These are phyloP conservation scores for Eriocheir sinensis DNA, from an alignment of 1,140 invertebrate genomes.

Conservation along the genomic window DNA sequence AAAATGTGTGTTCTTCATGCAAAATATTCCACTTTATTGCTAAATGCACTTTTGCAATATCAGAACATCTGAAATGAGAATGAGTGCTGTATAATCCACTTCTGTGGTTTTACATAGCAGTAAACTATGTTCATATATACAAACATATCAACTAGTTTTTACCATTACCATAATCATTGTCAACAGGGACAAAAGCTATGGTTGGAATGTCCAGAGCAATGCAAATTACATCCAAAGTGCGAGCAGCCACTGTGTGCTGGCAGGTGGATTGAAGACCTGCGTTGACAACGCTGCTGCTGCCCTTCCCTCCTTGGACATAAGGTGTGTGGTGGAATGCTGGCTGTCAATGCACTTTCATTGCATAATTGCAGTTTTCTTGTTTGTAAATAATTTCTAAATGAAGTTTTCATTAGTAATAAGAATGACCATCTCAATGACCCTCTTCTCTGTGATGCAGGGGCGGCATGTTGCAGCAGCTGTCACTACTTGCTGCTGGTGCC, in stretches of 20 bases:
- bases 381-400: too few relatives aligned
- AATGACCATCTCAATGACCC: too few relatives aligned
- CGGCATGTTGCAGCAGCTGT: conserved; percentile 79
- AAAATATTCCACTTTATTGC: too few relatives aligned
- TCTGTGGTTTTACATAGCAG: too few relatives aligned
- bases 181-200: conserved; percentile 66
- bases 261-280: conserved; percentile 41
- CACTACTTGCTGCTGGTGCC: conserved; percentile 80
- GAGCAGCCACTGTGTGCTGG: conserved; percentile 65
- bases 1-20: background rate
- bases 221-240: conserved; percentile 70
- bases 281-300: background rate
- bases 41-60: too few relatives aligned
- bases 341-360: background rate
- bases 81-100: too few relatives aligned
- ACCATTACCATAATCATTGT: too few relatives aligned
- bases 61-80: too few relatives aligned
- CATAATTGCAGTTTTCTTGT: background rate
- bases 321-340: conserved; percentile 26
- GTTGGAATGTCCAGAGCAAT: conserved; percentile 68
- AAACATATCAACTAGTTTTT: too few relatives aligned
- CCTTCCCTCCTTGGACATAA: conserved; percentile 43
- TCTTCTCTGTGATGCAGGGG: conserved; percentile 40
- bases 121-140: too few relatives aligned
- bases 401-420: too few relatives aligned